Evolutionary conservation across 2,888 invertebrate species (phyloP).

Genomic region (Byasa hedistus): DNA sequence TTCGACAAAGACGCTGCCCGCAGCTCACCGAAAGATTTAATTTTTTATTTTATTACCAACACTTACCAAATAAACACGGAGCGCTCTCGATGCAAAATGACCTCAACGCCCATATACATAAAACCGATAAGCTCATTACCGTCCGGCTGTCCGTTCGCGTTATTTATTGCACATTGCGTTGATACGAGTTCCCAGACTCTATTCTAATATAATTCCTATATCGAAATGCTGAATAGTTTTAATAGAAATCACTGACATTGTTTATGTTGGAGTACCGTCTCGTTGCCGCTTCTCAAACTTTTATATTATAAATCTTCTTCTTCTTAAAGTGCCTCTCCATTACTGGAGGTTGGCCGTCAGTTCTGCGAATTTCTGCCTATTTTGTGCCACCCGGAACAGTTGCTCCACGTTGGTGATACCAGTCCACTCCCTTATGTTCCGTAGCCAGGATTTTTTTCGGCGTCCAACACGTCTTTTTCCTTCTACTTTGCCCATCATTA

Average conservation of each 20-base stretch:
- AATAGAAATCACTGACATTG: slow-evolving; percentile 77
- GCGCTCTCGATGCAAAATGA: slow-evolving; percentile 35
- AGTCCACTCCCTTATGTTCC: too few relatives aligned
- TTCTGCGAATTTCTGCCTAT: too few relatives aligned
- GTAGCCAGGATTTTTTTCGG: too few relatives aligned
- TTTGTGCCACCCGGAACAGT: too few relatives aligned
- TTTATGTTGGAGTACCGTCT: slow-evolving; percentile 68
- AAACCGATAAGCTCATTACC: slow-evolving; percentile 40
- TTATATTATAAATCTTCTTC: too few relatives aligned
- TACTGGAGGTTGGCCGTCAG: too few relatives aligned
- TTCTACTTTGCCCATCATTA: too few relatives aligned
- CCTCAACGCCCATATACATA: slow-evolving; percentile 40
- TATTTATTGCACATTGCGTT: slow-evolving; percentile 74
- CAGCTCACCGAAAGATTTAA: slow-evolving; percentile 54
- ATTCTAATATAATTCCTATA: slow-evolving; percentile 70
- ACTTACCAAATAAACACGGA: slow-evolving; percentile 46
- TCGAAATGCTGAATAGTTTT: slow-evolving; percentile 72
- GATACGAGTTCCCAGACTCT: slow-evolving; percentile 67
- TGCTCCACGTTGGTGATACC: too few relatives aligned
- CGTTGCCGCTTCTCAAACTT: slow-evolving; percentile 58
- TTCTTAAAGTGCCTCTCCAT: too few relatives aligned
- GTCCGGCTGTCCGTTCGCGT: slow-evolving; percentile 44
- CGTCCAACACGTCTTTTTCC: too few relatives aligned
- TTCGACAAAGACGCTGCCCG: slow-evolving; percentile 48
- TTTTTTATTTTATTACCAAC: slow-evolving; percentile 47